Evolutionary conservation across 2,113 vertebrate genomes (phyloP), one percentile per base, ranked within the genome.

Genomic region (Candoia aspera): DNA sequence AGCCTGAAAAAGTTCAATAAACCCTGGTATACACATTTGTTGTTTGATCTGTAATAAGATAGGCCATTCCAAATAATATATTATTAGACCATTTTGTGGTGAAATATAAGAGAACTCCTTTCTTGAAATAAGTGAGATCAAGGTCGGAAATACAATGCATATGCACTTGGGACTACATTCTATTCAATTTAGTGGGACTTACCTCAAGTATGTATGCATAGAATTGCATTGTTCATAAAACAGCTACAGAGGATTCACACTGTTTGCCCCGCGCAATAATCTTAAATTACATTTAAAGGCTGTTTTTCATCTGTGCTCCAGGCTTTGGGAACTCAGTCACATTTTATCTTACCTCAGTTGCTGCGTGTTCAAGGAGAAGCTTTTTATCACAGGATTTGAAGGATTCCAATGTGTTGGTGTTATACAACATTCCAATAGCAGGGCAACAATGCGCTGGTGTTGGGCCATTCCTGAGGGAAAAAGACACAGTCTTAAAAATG

Each of bases 341-440:
- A 64, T 95, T 95, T 79, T 10, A 85, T 84, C 94, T 95, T 86
- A 99, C 99, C 98, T 99, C 98, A 23, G 97, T 97, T 58, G 98
- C 99, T 86, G 98, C 98, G 95, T 98, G 97, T 87, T 99, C 99
- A 96, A 99, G 95, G 93, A 99, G 98, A 29, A 97, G 98, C 88
- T 99, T 99, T 97, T 99, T 99, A 95, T 99, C 99, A 49, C 97
- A 98, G 42, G 98, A 97, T 95, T 98, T 99, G 95, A 99, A 99
- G 90, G 99, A 98, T 94, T 99, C 99, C 0, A 99, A 97, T 0
- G 99, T 99, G 97, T 99, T 99, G 95, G 98, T 99, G 95, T 99
- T 99, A 64, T 99, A 98, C 68, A 99, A 89, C 0, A 95, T 98
- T 64, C 99, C 99, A 0, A 97, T n/a, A 62, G 98, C 98, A 33